Evolutionary conservation across 1,140 invertebrate species (phyloP).

Genomic region (Heliconius melpomene): DNA sequence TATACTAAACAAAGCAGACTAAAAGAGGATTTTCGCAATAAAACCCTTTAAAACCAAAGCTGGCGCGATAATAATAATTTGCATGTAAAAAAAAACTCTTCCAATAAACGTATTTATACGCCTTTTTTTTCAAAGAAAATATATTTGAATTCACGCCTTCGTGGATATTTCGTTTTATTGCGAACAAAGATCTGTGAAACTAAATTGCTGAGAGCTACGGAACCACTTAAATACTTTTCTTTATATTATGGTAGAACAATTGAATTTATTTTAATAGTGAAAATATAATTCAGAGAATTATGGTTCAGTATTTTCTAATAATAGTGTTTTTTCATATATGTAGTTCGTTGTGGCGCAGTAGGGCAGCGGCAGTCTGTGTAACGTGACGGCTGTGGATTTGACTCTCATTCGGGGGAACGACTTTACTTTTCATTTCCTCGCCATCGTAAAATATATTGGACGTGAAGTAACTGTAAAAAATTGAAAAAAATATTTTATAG

Average conservation of each 20-base stretch:
- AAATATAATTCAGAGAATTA: too few species aligned
- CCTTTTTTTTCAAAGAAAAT: conserved; percentile 34
- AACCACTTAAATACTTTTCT: conserved; percentile 19
- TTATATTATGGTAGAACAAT: not conserved
- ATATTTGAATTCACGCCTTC: conserved; percentile 34
- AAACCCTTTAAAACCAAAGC: conserved; percentile 38
- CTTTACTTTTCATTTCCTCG: not conserved
- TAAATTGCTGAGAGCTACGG: conserved; percentile 24
- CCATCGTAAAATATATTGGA: too few species aligned
- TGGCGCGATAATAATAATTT: conserved; percentile 40
- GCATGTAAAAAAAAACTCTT: conserved; percentile 37
- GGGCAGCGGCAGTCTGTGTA: not conserved
- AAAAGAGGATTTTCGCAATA: conserved; percentile 34
- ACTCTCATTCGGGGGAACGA: not conserved
- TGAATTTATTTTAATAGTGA: not conserved
- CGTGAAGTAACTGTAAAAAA: too few species aligned
- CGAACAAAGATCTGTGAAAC: conserved; percentile 33
- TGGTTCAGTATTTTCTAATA: not conserved
- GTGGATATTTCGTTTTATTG: conserved; percentile 32
- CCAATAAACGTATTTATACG: conserved; percentile 39
- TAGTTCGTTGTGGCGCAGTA: not conserved
- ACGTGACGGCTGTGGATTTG: not conserved
- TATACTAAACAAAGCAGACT: conserved; percentile 14
- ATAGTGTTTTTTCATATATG: not conserved
- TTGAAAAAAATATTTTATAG: too few species aligned